Evolutionary conservation across 2,888 invertebrate species (phyloP).

Genomic region (Cordilura impudica): DNA sequence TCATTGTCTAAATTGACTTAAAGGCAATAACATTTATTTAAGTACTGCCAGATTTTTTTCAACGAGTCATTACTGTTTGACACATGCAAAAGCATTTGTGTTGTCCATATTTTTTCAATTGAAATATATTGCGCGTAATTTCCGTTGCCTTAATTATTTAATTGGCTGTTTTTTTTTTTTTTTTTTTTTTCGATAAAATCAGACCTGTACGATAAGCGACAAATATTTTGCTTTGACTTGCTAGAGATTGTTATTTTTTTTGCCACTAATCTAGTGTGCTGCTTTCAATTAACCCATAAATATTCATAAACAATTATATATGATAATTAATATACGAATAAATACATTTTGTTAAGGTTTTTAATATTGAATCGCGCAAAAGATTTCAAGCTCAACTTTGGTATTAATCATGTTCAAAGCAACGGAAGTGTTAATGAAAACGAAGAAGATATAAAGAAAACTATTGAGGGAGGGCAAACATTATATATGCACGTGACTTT

Average conservation of each 20-base stretch:
- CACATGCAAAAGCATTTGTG: too few species aligned
- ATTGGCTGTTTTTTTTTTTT: background rate
- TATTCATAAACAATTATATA: background rate
- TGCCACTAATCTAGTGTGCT: background rate
- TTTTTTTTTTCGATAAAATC: background rate
- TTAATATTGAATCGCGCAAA: background rate
- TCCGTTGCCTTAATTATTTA: background rate
- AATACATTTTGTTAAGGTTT: background rate
- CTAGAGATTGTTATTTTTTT: background rate
- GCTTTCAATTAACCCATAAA: background rate
- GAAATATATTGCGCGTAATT: background rate
- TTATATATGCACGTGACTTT: background rate
- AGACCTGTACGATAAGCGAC: background rate
- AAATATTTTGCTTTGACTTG: background rate
- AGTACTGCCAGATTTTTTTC: too few species aligned
- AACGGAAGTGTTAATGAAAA: slow-evolving; percentile 12
- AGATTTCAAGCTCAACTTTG: slow-evolving; percentile 1
- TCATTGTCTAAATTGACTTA: too few species aligned
- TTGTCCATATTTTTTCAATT: too few species aligned
- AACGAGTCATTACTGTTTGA: too few species aligned
- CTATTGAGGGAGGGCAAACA: background rate
- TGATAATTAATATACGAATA: background rate
- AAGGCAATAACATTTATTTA: too few species aligned
- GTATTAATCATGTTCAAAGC: background rate
- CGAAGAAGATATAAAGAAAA: background rate